These are phyloP conservation scores for Orthosia incerta DNA, from an alignment of 2,888 invertebrate species.

Conservation along the genomic window DNA sequence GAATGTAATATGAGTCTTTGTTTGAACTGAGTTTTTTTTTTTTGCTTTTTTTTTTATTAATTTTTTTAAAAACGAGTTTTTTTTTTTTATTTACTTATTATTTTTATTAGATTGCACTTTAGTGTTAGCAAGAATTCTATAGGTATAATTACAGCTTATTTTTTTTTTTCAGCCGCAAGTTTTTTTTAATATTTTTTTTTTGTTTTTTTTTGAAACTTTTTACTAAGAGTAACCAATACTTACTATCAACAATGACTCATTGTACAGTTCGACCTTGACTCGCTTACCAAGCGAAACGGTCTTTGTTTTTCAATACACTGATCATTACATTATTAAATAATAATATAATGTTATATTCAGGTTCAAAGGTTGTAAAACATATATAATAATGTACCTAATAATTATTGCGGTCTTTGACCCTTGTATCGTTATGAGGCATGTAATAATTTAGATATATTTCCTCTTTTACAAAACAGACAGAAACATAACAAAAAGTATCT, in stretches of 20 bases:
- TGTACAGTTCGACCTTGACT: neutral
- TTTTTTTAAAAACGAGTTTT: too few relatives aligned
- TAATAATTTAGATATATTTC: neutral
- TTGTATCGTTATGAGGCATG: neutral
- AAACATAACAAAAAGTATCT: too few relatives aligned
- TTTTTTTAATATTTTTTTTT: too few relatives aligned
- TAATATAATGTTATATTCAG: neutral
- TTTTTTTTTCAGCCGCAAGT: too few relatives aligned
- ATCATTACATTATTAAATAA: neutral
- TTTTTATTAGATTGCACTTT: too few relatives aligned
- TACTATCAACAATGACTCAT: conserved; percentile 6
- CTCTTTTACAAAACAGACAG: too few relatives aligned
- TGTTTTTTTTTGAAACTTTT: neutral
- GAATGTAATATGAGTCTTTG: neutral
- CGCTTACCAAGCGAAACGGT: neutral
- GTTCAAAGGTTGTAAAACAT: neutral
- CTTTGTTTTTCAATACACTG: conserved; percentile 13
- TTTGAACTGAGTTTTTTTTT: too few relatives aligned
- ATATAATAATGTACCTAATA: too few relatives aligned
- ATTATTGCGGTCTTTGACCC: neutral
- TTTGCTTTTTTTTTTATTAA: neutral
- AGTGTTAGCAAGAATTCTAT: too few relatives aligned
- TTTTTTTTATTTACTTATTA: too few relatives aligned
- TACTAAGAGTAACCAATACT: neutral
- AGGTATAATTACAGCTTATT: neutral